phyloP scores from a whole-genome alignment of 2,113 vertebrate species.

The Dipodomys merriami region DNA sequence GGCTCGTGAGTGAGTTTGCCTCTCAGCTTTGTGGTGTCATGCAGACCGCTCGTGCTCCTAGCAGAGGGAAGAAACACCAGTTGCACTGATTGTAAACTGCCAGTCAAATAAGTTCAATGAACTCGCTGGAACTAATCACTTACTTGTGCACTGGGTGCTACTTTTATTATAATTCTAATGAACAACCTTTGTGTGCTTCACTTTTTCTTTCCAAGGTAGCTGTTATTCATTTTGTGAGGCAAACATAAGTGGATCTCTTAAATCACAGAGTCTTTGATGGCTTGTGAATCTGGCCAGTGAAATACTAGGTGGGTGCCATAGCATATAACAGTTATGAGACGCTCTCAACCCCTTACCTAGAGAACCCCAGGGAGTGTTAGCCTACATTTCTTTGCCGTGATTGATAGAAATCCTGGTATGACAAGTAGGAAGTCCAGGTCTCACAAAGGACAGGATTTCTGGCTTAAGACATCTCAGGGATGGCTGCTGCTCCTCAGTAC shows the following conservation, averaged over 20 bases:
- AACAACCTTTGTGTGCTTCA: neutral
- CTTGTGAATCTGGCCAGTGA: neutral
- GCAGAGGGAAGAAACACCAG: neutral
- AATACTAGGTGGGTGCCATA: neutral
- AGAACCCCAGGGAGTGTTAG: neutral
- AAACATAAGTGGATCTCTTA: slow-evolving; percentile 22
- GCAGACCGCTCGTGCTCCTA: neutral
- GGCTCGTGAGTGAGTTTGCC: neutral
- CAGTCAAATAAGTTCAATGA: slow-evolving; percentile 12
- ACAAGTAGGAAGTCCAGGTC: neutral
- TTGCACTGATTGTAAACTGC: slow-evolving; percentile 3
- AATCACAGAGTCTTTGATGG: slow-evolving; percentile 42
- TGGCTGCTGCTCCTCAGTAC: accelerated
- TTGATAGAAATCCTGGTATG: neutral
- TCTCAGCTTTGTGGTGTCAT: neutral
- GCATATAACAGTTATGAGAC: neutral
- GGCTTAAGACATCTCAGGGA: neutral
- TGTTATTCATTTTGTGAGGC: slow-evolving; percentile 39
- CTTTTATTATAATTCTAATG: slow-evolving; percentile 30
- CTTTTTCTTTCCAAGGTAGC: neutral
- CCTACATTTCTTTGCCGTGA: neutral
- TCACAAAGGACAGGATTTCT: neutral
- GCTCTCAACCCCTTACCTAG: neutral
- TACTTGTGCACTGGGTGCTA: neutral
- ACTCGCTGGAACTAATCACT: slow-evolving; percentile 41